Evolutionary conservation across 2,797 vertebrate species (phyloP).

Genomic region (Pseudomugil tenellus): DNA sequence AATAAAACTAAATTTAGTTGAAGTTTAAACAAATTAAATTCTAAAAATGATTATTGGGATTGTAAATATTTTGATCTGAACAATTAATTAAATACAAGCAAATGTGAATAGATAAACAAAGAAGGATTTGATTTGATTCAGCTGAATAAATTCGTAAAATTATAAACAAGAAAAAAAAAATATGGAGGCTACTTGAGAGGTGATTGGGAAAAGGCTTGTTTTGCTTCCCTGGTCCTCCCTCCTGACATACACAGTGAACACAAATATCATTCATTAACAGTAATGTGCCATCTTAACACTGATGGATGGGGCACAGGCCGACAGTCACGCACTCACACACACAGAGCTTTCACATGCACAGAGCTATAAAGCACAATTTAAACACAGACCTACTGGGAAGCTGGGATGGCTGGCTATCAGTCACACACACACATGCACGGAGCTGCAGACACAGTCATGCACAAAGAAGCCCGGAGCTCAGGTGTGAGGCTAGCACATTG

Average conservation of each 20-base stretch:
- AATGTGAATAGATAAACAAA: neutral
- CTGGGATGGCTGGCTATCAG: slow-evolving; percentile 83
- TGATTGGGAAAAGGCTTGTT: slow-evolving; percentile 75
- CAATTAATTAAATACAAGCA: neutral
- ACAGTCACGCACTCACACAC: slow-evolving; percentile 74
- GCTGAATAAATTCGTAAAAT: slow-evolving; percentile 59
- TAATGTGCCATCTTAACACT: slow-evolving; percentile 91
- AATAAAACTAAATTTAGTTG: neutral
- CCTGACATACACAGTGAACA: slow-evolving; percentile 83
- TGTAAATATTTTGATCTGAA: neutral
- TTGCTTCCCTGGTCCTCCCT: slow-evolving; percentile 77
- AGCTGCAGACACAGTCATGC: slow-evolving; percentile 28
- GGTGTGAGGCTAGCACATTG: slow-evolving; percentile 76
- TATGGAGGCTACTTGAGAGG: slow-evolving; percentile 67
- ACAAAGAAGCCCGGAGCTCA: slow-evolving; percentile 71
- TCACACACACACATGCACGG: slow-evolving; percentile 44
- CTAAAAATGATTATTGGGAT: neutral
- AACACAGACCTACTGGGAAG: slow-evolving; percentile 91
- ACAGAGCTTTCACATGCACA: slow-evolving; percentile 61
- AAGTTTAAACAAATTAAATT: neutral
- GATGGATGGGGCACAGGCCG: slow-evolving; percentile 84
- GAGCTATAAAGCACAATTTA: slow-evolving; percentile 97
- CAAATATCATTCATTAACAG: slow-evolving; percentile 94
- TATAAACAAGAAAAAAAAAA: slow-evolving; percentile 65
- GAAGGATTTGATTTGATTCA: neutral